Base-by-base conservation (phyloP, 2,797 vertebrate species). In the Oreochromis mossambicus region DNA sequence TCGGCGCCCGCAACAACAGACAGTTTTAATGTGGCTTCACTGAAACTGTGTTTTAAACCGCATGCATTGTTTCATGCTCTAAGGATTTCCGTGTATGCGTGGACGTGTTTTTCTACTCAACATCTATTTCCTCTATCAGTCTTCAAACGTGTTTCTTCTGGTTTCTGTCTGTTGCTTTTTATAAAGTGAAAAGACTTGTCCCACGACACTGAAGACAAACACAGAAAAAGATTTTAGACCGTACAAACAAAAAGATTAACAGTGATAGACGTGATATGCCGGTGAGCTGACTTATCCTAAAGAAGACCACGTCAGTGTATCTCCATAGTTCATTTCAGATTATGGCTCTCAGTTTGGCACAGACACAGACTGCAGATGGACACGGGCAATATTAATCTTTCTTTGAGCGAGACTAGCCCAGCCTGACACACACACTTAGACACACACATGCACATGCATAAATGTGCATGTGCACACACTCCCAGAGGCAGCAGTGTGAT, bases 281-380 rank as follows among this genome's bases (percentile, higher is more conserved):
- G 52, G 32, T 68, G 46, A 68, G 76, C n/a, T 15, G 15, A 68
- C 61, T 58, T 78, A 70, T 52, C 21, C 41, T 56, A 51, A 91
- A 85, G 88, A 91, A 92, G 93, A 92, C 92, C 86, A 24, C 84
- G 86, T 92, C 84, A 83, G 86, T 89, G 84, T 66, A 86, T 92
- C 85, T 92, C 87, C 85, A 84, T 85, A 88, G 86, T 87, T 87
- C 90, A 92, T 87, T 93, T 88, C 91, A 91, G 91, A 94, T 95
- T 93, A 95, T 83, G 82, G 63, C 91, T 90, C 75, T 83, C 48
- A 85, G 93, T 91, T 83, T 87, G 91, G 89, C 91, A 87, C 87
- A 91, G 90, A 90, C 83, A 86, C 92, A 91, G 87, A 82, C 82
- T 80, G 58, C 84, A 82, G 86, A 89, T 55, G 80, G 83, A 51